phyloP scores from a whole-genome alignment of 2,797 vertebrate species.

The Labroides dimidiatus region DNA sequence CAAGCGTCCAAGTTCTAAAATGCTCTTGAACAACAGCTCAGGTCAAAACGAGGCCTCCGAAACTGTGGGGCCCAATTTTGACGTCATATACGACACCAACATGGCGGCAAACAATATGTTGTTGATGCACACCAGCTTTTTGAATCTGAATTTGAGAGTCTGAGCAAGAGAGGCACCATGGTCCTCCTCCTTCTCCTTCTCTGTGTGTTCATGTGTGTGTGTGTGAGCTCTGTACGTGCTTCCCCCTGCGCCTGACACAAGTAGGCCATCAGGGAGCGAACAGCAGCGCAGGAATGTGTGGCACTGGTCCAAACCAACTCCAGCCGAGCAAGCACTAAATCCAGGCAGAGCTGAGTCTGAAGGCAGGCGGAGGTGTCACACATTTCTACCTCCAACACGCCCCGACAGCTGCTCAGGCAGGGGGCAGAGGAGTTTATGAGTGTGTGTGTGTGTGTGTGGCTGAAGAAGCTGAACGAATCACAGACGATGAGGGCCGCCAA shows the following conservation, averaged over 20 bases:
- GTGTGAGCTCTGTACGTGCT: constrained; percentile 14
- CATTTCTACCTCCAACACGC: constrained; percentile 27
- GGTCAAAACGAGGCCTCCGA: no score
- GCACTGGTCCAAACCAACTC: constrained; percentile 62
- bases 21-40: no score
- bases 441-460: constrained; percentile 1
- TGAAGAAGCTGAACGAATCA: no score
- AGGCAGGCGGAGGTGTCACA: constrained; percentile 21
- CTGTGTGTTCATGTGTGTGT: constrained; percentile 1
- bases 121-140: neutral
- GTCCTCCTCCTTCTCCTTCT: neutral
- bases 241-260: constrained; percentile 40
- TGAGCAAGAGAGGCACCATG: neutral
- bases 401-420: constrained; percentile 61
- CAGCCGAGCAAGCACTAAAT: constrained; percentile 48
- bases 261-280: constrained; percentile 54
- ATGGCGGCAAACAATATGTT: no score
- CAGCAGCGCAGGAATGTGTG: constrained; percentile 65
- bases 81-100: no score
- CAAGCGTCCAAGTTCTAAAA: no score
- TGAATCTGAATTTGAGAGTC: constrained; percentile 54
- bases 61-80: no score
- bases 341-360: constrained; percentile 39
- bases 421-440: constrained; percentile 3
- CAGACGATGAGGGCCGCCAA: no score